Conservation (phyloP, 2,113 vertebrate species). For the Etia nguti region DNA sequence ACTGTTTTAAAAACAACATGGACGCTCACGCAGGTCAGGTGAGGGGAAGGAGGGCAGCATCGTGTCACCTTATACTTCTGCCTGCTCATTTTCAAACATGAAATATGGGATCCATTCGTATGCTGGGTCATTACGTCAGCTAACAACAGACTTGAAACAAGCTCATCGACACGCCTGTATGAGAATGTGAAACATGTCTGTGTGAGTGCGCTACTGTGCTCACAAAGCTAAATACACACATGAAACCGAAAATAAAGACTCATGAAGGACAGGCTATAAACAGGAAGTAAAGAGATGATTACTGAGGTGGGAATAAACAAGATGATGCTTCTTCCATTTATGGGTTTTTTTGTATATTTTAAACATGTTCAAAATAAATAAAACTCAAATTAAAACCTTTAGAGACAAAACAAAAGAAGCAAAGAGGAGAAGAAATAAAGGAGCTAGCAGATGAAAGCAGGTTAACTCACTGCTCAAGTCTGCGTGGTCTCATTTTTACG, state of each 20-base stretch:
- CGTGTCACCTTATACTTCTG: neutral
- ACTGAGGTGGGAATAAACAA: accelerated
- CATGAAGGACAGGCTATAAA: neutral
- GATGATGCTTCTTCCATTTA: neutral
- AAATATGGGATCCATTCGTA: no score
- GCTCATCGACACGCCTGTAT: neutral
- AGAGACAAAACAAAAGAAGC: neutral
- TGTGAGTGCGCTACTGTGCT: neutral
- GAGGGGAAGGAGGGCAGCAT: neutral
- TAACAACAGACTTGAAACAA: no score
- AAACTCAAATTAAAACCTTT: neutral
- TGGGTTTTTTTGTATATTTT: neutral
- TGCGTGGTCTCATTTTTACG: neutral
- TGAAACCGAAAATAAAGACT: neutral
- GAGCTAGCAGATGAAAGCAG: accelerated
- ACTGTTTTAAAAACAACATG: neutral
- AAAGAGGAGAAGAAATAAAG: accelerated
- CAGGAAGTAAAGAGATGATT: neutral
- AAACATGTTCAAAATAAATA: neutral
- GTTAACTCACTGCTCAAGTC: neutral
- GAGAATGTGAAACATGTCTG: no score
- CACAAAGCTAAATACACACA: neutral
- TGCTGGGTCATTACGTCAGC: neutral
- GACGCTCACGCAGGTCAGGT: neutral
- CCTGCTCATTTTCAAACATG: neutral